Evolutionary conservation across 2,113 vertebrate species (phyloP), one percentile per base, ranked within the genome.

Genomic region (Lathamus discolor): DNA sequence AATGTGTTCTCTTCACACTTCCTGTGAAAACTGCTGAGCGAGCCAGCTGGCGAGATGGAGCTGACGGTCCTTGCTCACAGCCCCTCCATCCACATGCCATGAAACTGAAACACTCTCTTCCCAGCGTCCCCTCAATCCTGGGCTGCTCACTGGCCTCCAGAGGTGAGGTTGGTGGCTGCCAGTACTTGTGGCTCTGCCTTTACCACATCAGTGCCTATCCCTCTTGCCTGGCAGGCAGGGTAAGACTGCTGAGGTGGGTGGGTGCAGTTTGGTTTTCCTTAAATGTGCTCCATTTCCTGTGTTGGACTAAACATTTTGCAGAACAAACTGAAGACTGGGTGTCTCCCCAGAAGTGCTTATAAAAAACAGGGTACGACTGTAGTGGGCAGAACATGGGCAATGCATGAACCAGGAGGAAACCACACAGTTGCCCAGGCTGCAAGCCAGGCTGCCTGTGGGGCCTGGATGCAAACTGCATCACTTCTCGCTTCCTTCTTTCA

Each of bases 1-100:
- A 95, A 94, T 84, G 92, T 89, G 88, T 95, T 95, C 95, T 95
- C 90, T 95, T 96, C 90, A 94, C 95, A 93, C 93, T 96, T 97
- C 95, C 93, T 94, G 95, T 6, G n/a, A 88, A 91, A 96, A 95
- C 88, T 96, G 92, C 90, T 93, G 96, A 96, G 77, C 2, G 92
- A 96, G 84, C 95, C 96, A 97, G 96, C 95, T 96, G 96, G 96
- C 1, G n/a, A 96, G 69, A 88, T 19, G 43, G 83, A 97, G 80
- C 33, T 6, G 8, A 22, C 1, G 6, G 73, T 49, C 83, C 81
- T 57, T 72, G 90, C 81, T 79, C 61, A 10, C 68, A 83, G 90
- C 86, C 80, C 85, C 27, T 3, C 29, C 68, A 86, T 70, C 73
- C n/a, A 37, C n/a, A 63, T 2, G 2, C 6, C 2, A 6, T 8